Evolutionary conservation across 2,113 vertebrate genomes (phyloP).

Genomic region (Tinamus guttatus): DNA sequence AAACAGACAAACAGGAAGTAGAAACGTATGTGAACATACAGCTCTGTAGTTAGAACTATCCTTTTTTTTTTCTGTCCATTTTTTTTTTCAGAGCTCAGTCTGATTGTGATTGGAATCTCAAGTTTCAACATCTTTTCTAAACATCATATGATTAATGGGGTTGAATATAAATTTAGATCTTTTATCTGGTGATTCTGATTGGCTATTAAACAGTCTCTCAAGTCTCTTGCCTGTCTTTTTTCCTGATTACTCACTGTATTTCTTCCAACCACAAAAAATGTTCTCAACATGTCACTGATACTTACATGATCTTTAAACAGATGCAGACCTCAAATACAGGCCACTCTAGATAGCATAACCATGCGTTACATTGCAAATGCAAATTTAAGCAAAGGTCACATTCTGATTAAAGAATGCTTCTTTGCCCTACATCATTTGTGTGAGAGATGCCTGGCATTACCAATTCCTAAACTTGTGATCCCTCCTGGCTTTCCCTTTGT

Average conservation of each 20-base stretch:
- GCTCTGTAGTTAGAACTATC: not conserved
- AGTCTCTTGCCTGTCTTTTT: not conserved
- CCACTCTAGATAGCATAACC: not conserved
- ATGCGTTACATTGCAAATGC: not conserved
- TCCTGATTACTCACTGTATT: not conserved
- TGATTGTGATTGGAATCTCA: not conserved
- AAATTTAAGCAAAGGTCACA: not conserved
- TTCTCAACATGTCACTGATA: not conserved
- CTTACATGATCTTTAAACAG: not conserved
- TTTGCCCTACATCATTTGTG: not conserved
- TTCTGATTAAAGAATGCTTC: not conserved
- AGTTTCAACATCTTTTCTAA: not conserved
- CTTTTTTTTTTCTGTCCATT: not conserved
- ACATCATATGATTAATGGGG: not conserved
- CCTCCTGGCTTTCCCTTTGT: not conserved
- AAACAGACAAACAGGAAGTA: not conserved
- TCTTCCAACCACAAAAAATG: not conserved
- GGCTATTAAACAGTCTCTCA: not conserved
- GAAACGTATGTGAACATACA: not conserved
- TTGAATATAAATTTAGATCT: not conserved
- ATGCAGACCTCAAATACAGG: not conserved
- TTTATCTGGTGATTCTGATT: not conserved
- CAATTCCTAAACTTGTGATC: not conserved
- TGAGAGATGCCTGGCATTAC: not conserved
- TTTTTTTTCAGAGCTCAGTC: not conserved